Evolutionary conservation across 1,140 invertebrate species (phyloP).

Genomic region (Schlechtendalia chinensis): DNA sequence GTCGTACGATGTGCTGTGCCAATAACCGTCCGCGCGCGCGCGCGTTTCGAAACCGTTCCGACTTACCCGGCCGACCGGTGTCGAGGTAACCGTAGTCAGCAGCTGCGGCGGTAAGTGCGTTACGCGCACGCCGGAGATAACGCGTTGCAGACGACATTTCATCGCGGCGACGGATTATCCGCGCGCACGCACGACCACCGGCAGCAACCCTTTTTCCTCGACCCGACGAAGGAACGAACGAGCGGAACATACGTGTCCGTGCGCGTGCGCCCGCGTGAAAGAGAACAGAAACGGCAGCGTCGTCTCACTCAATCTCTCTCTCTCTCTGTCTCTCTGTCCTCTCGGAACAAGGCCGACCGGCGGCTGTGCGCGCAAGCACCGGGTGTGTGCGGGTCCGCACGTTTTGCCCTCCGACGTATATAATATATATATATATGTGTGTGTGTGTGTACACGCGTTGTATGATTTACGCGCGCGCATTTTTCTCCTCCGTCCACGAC

Average conservation of each 20-base stretch:
- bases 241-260: too few species aligned
- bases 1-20: too few species aligned
- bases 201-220: too few species aligned
- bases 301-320: not conserved
- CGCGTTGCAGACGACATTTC: too few species aligned
- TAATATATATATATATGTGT: not conserved
- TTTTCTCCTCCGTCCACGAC: not conserved
- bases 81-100: too few species aligned
- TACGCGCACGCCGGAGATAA: not conserved
- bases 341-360: not conserved
- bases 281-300: not conserved
- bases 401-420: conserved; percentile 34
- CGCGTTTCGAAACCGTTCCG: too few species aligned
- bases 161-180: not conserved
- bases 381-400: conserved; percentile 40
- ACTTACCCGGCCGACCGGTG: too few species aligned
- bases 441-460: not conserved
- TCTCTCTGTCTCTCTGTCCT: not conserved
- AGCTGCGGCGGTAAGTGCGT: too few species aligned
- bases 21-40: too few species aligned
- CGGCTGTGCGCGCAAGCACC: not conserved
- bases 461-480: conserved; percentile 36
- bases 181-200: not conserved
- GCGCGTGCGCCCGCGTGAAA: not conserved
- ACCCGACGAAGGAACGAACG: not conserved